A percentile compares a stretch with the other conserved stretches of the same genome.
These are phyloP conservation scores for Addax nasomaculatus DNA, from an alignment of 2,113 vertebrate species.

Conservation along the genomic window DNA sequence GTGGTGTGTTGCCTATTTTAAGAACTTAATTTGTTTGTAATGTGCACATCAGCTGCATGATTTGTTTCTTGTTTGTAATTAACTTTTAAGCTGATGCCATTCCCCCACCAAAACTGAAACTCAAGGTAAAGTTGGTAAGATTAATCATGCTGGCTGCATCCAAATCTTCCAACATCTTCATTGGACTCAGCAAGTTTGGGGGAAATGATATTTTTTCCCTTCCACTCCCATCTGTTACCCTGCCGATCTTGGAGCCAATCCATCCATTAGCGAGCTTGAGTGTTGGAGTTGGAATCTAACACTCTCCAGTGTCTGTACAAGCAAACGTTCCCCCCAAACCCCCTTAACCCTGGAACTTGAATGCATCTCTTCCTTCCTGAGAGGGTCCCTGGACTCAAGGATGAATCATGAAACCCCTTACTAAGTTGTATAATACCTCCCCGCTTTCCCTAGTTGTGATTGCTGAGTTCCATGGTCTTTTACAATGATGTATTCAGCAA, in stretches of 20 bases:
- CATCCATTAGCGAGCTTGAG: slow-evolving; percentile 16
- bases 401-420: not conserved
- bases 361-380: not conserved
- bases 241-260: slow-evolving; percentile 35
- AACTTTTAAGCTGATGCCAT: slow-evolving; percentile 61
- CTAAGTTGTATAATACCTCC: not conserved
- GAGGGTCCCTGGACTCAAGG: not conserved
- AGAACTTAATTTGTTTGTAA: slow-evolving; percentile 69
- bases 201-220: slow-evolving; percentile 18
- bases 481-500: not conserved
- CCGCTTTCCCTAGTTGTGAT: not conserved
- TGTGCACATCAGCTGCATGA: slow-evolving; percentile 55
- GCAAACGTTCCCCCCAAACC: not conserved
- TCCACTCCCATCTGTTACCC: slow-evolving; percentile 48
- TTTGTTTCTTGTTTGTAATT: slow-evolving; percentile 69
- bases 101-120: slow-evolving; percentile 22
- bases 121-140: slow-evolving; percentile 54
- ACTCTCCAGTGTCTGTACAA: not conserved
- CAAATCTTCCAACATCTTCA: slow-evolving; percentile 31
- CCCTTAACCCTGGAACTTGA: not conserved
- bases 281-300: not conserved
- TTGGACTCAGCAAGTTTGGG: slow-evolving; percentile 58
- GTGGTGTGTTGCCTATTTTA: slow-evolving; percentile 61
- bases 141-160: slow-evolving; percentile 30
- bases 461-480: not conserved